Percentiles rank a stretch among this genome's conserved stretches.
Conservation (phyloP, 1,140 invertebrate genomes). For the Cryptotermes secundus region DNA sequence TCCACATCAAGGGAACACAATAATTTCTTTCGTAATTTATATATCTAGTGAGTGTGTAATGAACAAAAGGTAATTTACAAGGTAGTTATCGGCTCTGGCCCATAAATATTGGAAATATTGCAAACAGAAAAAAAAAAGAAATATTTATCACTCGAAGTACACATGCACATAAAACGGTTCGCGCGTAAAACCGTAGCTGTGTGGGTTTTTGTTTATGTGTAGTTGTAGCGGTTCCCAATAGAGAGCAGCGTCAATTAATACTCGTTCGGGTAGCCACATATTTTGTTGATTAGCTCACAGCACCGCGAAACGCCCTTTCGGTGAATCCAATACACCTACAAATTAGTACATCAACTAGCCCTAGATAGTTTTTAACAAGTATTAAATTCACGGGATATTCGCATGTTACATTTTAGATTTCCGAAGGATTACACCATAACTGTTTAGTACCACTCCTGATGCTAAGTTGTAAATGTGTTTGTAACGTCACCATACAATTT, state of each 20-base stretch:
- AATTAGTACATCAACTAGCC: background rate
- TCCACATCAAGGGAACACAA: background rate
- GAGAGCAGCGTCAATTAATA: background rate
- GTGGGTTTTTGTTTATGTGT: constrained; percentile 3
- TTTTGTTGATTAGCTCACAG: constrained; percentile 12
- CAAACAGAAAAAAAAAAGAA: too few relatives aligned
- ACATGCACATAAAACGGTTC: background rate
- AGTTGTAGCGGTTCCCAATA: constrained; percentile 18
- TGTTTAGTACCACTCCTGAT: too few relatives aligned
- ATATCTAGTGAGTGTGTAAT: background rate
- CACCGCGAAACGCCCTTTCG: background rate
- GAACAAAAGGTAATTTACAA: constrained; percentile 20
- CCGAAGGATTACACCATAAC: too few relatives aligned
- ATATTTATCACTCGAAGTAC: constrained; percentile 1
- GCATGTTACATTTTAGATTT: too few relatives aligned
- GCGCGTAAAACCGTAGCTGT: constrained; percentile 13
- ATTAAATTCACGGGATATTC: too few relatives aligned
- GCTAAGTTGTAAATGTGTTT: too few relatives aligned
- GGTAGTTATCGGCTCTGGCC: background rate
- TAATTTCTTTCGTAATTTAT: background rate
- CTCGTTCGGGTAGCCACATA: constrained; percentile 7
- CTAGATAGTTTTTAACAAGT: background rate
- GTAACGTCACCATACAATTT: too few relatives aligned
- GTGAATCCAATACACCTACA: background rate
- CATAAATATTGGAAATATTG: constrained; percentile 18